Percentiles rank a stretch among this genome's conserved stretches.
Evolutionary conservation across 2,797 vertebrate genomes (phyloP).

Genomic region (Micropoecilia bifurca): DNA sequence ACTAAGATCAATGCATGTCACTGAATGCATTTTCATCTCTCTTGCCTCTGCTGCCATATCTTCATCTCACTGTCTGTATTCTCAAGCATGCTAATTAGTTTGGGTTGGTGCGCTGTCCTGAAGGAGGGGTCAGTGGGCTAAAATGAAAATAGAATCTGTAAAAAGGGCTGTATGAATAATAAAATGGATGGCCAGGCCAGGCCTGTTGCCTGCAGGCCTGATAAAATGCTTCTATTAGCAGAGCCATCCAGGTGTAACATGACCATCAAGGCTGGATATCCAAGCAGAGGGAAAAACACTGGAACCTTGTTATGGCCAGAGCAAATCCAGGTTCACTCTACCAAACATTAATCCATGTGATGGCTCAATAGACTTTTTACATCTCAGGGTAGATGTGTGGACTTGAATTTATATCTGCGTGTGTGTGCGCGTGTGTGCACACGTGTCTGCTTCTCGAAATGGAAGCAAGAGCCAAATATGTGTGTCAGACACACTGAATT

Average conservation of each 20-base stretch:
- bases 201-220: slow-evolving; percentile 63
- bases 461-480: slow-evolving; percentile 21
- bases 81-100: slow-evolving; percentile 38
- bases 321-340: slow-evolving; percentile 68
- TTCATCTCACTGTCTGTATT: slow-evolving; percentile 25
- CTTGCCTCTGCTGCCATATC: slow-evolving; percentile 11
- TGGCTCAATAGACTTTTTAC: slow-evolving; percentile 72
- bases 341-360: slow-evolving; percentile 68
- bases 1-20: slow-evolving; percentile 10
- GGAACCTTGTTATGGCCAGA: slow-evolving; percentile 63
- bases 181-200: slow-evolving; percentile 54
- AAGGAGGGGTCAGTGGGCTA: slow-evolving; percentile 63
- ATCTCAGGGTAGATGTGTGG: slow-evolving; percentile 43
- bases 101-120: slow-evolving; percentile 19
- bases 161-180: slow-evolving; percentile 70
- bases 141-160: slow-evolving; percentile 55
- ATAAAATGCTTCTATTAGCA: slow-evolving; percentile 82
- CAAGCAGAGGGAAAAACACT: slow-evolving; percentile 52
- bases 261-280: slow-evolving; percentile 64
- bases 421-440: slow-evolving; percentile 14
- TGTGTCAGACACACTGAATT: slow-evolving; percentile 47
- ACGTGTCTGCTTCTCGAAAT: slow-evolving; percentile 21
- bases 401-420: slow-evolving; percentile 22
- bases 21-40: slow-evolving; percentile 19
- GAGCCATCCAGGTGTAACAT: slow-evolving; percentile 80